phyloP scores from a whole-genome alignment of 1,140 invertebrate species.

The Drosophila funebris region DNA sequence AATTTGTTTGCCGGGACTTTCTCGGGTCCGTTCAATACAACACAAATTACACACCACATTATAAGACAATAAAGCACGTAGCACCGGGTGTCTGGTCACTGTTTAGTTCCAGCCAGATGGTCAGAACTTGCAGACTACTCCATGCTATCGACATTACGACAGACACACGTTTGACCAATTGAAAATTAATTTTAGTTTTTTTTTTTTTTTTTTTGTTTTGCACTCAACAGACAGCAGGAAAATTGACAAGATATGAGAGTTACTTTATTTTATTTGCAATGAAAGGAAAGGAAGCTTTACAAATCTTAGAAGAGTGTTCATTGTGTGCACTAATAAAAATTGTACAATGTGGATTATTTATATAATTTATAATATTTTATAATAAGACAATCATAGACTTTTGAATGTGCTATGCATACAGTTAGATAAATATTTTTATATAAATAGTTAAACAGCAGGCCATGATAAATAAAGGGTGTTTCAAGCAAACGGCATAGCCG shows the following conservation, averaged over 20 bases:
- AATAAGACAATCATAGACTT: not conserved
- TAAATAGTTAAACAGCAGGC: not conserved
- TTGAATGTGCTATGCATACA: not conserved
- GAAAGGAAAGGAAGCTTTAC: not conserved
- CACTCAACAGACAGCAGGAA: slow-evolving; percentile 50
- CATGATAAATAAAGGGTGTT: not conserved
- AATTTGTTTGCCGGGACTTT: slow-evolving; percentile 51
- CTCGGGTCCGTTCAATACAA: slow-evolving; percentile 39
- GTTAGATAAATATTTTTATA: not conserved
- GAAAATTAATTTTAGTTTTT: slow-evolving; percentile 66
- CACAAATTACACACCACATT: slow-evolving; percentile 58
- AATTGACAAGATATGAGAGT: slow-evolving; percentile 45
- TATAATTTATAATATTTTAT: not conserved
- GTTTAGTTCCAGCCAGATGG: slow-evolving; percentile 33
- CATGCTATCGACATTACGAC: not conserved
- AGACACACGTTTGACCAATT: slow-evolving; percentile 59
- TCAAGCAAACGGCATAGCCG: slow-evolving; percentile 34
- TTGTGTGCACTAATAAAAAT: too few species aligned
- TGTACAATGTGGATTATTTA: too few species aligned
- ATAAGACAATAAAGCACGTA: slow-evolving; percentile 73
- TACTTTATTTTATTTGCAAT: not conserved
- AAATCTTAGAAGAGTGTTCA: not conserved
- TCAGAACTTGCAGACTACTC: not conserved
- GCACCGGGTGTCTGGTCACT: slow-evolving; percentile 9
- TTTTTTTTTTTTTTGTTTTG: too few species aligned